Base-by-base conservation (phyloP, 2,113 vertebrate species). In the Myotis davidii region DNA sequence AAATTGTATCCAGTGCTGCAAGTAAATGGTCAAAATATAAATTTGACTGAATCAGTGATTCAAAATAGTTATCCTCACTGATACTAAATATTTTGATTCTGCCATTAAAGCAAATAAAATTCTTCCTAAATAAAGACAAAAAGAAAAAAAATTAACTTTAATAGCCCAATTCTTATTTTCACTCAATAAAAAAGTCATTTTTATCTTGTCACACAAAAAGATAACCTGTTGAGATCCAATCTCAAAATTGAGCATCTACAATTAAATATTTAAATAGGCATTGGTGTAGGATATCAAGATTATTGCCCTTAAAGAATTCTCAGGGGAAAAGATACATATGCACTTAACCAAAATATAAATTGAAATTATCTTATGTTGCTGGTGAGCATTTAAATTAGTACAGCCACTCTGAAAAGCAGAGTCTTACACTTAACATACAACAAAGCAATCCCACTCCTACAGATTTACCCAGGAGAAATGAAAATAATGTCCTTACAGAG, bases 21-120 rank as follows among this genome's bases (percentile, higher is more conserved):
- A 96, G 56, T n/a, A 92, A 79, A 82, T 39, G n/a, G 59, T 59
- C 29, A 90, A 70, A 86, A 90, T 61, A 39, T 56, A 82, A 70
- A 21, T 87, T 14, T 59, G 32, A 91, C 50, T 37, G 1, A 84
- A 86, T 29, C 52, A 52, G 25, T 76, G 76, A 56, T 52, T 73
- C 56, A 84, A 54, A 2, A 89, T 11, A 73, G 48, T 3, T 20
- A 90, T 79, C 32, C n/a, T 72, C 42, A 78, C 14, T 37, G n/a
- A 73, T 27, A 88, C 13, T 67, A 88, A 64, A 64, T 79, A 32
- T 52, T 88, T 65, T 69, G 4, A 61, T 77, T 92, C 81, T 9
- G 29, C 10, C 54, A 32, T 69, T 79, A 32, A 27, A 88, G 32
- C 2, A 87, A 83, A 37, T 3, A 54, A 74, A 92, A 85, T 48